A percentile compares a stretch with the other conserved stretches of the same genome.
phyloP scores from a whole-genome alignment of 2,888 invertebrate species.

The Tiphia femorata region DNA sequence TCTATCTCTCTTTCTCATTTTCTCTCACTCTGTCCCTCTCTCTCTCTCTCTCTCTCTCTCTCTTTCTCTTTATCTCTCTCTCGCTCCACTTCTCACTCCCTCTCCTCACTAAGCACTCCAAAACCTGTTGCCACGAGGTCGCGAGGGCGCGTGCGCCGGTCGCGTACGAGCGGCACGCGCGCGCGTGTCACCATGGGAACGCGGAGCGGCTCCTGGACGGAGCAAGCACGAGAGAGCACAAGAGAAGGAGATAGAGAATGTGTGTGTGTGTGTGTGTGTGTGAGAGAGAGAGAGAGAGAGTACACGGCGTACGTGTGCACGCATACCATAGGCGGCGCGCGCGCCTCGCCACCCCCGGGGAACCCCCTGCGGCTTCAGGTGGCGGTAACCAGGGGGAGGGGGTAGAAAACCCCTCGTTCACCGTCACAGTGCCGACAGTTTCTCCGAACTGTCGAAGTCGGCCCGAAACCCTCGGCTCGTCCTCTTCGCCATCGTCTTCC shows the following conservation, averaged over 20 bases:
- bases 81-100: background rate
- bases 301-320: background rate
- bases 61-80: background rate
- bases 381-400: slow-evolving; percentile 40
- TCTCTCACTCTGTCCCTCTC: slow-evolving; percentile 5
- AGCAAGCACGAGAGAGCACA: slow-evolving; percentile 16
- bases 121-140: slow-evolving; percentile 42
- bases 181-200: slow-evolving; percentile 52
- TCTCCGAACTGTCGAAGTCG: slow-evolving; percentile 45
- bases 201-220: slow-evolving; percentile 32
- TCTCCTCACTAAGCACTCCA: no score
- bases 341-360: slow-evolving; percentile 32
- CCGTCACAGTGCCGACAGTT: slow-evolving; percentile 47
- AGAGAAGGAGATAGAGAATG: background rate
- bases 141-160: slow-evolving; percentile 36
- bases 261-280: no score
- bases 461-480: background rate
- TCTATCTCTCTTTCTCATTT: slow-evolving; percentile 1
- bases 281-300: background rate
- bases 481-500: slow-evolving; percentile 10
- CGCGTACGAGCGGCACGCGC: slow-evolving; percentile 36
- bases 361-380: slow-evolving; percentile 51
- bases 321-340: slow-evolving; percentile 2
- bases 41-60: background rate
- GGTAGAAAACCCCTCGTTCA: slow-evolving; percentile 43